These are phyloP conservation scores for Amazonetta brasiliensis DNA, from an alignment of 2,797 vertebrate genomes.

Conservation along the genomic window DNA sequence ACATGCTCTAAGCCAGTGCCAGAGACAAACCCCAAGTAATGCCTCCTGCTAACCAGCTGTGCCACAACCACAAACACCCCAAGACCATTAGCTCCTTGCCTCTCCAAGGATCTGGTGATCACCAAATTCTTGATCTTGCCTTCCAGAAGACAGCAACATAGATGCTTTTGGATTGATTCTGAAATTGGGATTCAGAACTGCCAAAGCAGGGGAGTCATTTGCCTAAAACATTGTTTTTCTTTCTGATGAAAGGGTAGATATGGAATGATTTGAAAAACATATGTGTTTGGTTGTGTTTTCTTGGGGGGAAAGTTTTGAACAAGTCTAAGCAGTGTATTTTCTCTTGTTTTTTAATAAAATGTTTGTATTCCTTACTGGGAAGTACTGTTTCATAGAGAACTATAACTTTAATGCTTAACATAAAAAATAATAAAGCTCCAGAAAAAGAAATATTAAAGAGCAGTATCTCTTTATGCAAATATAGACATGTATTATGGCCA, in stretches of 20 bases:
- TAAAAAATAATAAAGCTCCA: background rate
- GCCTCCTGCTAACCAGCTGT: background rate
- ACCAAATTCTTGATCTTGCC: background rate
- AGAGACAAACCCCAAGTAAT: background rate
- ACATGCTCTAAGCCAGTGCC: background rate
- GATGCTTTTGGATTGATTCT: background rate
- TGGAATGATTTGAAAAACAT: background rate
- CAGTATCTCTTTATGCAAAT: background rate
- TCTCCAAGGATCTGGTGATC: background rate
- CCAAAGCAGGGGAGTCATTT: background rate
- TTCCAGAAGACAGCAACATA: background rate
- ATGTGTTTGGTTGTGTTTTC: background rate
- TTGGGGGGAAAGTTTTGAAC: background rate
- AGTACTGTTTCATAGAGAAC: background rate
- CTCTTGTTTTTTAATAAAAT: background rate
- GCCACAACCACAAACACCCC: background rate
- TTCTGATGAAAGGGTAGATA: background rate
- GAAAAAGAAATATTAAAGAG: background rate
- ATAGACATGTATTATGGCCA: background rate
- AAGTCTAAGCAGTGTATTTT: background rate
- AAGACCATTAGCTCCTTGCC: background rate
- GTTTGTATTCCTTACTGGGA: background rate
- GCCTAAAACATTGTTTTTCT: background rate
- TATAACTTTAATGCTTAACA: background rate
- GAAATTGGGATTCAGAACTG: background rate